Conservation (phyloP, 2,113 vertebrate genomes). For the Boulengeromyrus knoepffleri region DNA sequence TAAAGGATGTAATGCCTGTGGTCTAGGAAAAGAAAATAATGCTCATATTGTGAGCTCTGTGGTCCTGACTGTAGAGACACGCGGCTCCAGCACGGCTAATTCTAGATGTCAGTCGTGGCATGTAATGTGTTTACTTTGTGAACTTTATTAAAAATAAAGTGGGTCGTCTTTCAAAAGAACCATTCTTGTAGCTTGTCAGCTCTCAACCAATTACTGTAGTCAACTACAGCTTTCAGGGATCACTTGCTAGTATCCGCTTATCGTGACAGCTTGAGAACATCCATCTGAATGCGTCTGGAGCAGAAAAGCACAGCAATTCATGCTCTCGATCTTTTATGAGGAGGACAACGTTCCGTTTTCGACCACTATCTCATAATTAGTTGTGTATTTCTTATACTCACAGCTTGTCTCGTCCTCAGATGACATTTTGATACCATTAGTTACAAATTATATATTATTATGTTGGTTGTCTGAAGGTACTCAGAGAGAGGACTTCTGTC, state of each 20-base stretch:
- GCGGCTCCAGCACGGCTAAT: background rate
- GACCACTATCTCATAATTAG: conserved; percentile 8
- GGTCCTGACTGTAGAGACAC: background rate
- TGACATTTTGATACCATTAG: conserved; percentile 8
- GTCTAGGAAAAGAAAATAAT: background rate
- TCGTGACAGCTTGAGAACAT: conserved; percentile 6
- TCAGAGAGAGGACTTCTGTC: conserved; percentile 38
- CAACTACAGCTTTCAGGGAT: conserved; percentile 1
- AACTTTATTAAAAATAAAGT: conserved; percentile 3
- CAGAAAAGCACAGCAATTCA: background rate
- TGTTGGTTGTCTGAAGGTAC: background rate
- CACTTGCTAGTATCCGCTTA: conserved; percentile 10
- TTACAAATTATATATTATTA: conserved; percentile 5
- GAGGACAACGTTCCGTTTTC: background rate
- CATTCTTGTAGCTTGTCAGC: conserved; percentile 4
- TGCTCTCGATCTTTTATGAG: background rate
- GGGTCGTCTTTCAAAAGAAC: conserved; percentile 14
- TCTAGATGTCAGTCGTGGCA: background rate
- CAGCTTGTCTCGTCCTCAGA: background rate
- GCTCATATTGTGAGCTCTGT: background rate
- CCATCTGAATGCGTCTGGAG: background rate
- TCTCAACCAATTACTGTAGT: conserved; percentile 15
- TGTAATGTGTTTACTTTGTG: conserved; percentile 12
- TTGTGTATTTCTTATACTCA: conserved; percentile 4
- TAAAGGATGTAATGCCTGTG: background rate